Percentiles rank a stretch among this genome's conserved stretches.
Conservation (phyloP, 2,113 vertebrate genomes). For the Etia nguti region DNA sequence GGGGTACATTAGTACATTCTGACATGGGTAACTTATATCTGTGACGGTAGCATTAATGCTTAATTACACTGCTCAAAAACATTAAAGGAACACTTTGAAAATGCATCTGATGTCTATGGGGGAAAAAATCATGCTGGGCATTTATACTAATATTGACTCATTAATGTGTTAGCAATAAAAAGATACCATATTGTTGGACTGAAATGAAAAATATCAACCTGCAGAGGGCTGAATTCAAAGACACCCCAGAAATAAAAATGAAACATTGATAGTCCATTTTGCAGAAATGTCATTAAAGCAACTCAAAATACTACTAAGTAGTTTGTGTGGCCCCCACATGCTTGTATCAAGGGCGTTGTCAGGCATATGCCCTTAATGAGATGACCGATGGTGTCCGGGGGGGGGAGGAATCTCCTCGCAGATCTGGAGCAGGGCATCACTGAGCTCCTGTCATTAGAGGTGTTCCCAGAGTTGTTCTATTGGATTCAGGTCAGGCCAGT, state of each 20-base stretch:
- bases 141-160: not conserved
- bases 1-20: not conserved
- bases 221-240: not conserved
- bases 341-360: no score
- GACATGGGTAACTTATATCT: not conserved
- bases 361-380: no score
- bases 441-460: no score
- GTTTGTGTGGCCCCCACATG: not conserved
- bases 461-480: no score
- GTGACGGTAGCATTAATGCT: not conserved
- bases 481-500: no score
- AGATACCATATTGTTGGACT: not conserved
- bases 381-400: no score
- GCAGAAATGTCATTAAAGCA: not conserved
- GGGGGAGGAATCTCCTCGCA: no score
- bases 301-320: not conserved
- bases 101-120: not conserved
- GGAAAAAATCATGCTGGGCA: not conserved
- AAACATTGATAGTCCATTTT: not conserved
- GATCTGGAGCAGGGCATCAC: no score
- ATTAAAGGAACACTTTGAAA: not conserved
- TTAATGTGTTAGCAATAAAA: not conserved
- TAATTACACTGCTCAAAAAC: not conserved
- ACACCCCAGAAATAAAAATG: not conserved
- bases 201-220: not conserved